A percentile compares a stretch with the other conserved stretches of the same genome.
phyloP scores from a whole-genome alignment of 1,140 invertebrate genomes.

The Drosophila littoralis region DNA sequence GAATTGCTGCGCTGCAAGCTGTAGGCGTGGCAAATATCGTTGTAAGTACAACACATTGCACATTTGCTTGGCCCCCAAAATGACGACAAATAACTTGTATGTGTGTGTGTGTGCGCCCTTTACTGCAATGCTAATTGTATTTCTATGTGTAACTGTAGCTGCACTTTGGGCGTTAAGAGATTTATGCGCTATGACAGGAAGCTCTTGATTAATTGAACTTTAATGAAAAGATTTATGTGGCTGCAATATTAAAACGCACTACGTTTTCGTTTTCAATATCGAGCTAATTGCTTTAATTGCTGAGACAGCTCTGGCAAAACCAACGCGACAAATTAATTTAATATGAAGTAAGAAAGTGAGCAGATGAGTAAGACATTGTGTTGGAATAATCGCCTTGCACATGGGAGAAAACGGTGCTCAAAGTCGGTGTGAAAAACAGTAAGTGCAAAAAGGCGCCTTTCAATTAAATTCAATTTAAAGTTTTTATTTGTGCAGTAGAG shows the following conservation, averaged over 20 bases:
- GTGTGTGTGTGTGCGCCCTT: slow-evolving; percentile 37
- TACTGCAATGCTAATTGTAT: slow-evolving; percentile 41
- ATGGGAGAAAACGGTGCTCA: too few relatives aligned
- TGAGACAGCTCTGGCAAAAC: background rate
- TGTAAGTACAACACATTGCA: slow-evolving; percentile 76
- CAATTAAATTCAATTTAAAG: too few relatives aligned
- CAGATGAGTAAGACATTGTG: too few relatives aligned
- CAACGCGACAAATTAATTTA: background rate
- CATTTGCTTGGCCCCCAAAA: slow-evolving; percentile 59
- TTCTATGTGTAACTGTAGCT: slow-evolving; percentile 8
- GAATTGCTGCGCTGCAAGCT: slow-evolving; percentile 27
- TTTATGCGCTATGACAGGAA: slow-evolving; percentile 76
- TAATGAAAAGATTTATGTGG: slow-evolving; percentile 81
- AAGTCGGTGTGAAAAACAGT: too few relatives aligned
- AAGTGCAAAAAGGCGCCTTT: too few relatives aligned
- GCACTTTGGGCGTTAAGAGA: slow-evolving; percentile 57
- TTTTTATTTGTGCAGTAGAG: too few relatives aligned
- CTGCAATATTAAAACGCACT: slow-evolving; percentile 68
- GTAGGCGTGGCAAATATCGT: slow-evolving; percentile 70
- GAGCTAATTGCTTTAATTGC: slow-evolving; percentile 61
- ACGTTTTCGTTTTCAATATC: slow-evolving; percentile 24
- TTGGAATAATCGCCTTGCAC: too few relatives aligned
- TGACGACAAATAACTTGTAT: slow-evolving; percentile 21
- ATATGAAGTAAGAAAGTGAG: too few relatives aligned
- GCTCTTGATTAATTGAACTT: slow-evolving; percentile 79